Base-by-base conservation (phyloP, 37 sponge, comb jelly and placozoan species). In the Cliona cf. orientalis region DNA sequence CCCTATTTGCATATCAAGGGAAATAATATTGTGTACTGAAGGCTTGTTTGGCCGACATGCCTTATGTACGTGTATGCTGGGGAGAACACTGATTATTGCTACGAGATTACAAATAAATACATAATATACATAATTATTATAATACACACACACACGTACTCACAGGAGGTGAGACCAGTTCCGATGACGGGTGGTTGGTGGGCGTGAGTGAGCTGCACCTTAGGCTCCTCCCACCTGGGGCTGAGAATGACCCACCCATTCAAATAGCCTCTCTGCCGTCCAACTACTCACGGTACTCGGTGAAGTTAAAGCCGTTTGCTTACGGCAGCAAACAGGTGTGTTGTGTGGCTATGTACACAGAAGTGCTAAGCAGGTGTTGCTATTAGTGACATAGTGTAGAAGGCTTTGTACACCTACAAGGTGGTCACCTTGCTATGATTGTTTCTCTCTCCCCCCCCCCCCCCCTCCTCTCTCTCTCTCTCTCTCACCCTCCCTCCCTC, bases 161-260 rank as follows among this genome's bases (percentile, higher is more conserved):
- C 17, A 17, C 17, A 49, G 55, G 14, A 19, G 55, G 55, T 19
- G 45, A 70, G 71, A 22, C 22, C 29, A 25, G 23, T 21, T 11
- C 22, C 2, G 71, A 42, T 42, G 71, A 42, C 11, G 71, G 71
- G 2, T 70, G 71, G 71, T 29, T 70, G 25, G 45, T 41, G 2
- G 45, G 71, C 22, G 42, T 45, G 21, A 70, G 71, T 70, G 71
- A 70, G 45, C 71, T 70, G 3, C 71, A 70, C 1, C 71, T 74
- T 1, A 57, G 32, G 6, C 58, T 74, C 23, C 37, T 22, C 14
- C 11, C 55, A 19, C 55, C 17, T 11, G 55, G 55, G 55, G 17
- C 25, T 22, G 41, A n/a, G n/a, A n/a, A n/a, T n/a, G n/a, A n/a
- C n/a, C n/a, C n/a, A n/a, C n/a, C n/a, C n/a, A n/a, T n/a, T n/a